A percentile compares a stretch with the other conserved stretches of the same genome.
Evolutionary conservation across 2,113 vertebrate species (phyloP).

Genomic region (Larimichthys crocea): DNA sequence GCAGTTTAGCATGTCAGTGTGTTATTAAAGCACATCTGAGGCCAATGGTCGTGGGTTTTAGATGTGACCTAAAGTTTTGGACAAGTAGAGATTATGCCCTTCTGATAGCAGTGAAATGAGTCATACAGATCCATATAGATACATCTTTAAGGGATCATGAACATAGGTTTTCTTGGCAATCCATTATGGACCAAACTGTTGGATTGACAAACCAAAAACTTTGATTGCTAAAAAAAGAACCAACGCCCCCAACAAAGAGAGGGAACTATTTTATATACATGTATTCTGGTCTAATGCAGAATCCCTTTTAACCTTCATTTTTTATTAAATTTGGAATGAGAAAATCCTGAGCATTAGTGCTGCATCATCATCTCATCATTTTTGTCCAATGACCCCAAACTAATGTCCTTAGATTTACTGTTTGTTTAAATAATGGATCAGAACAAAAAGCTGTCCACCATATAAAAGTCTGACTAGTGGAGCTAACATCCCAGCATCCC

Average conservation of each 20-base stretch:
- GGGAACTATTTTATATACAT: background rate
- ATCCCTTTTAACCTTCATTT: conserved; percentile 35
- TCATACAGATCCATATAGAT: too few relatives aligned
- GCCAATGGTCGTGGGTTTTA: too few relatives aligned
- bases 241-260: background rate
- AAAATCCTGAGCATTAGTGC: conserved; percentile 48
- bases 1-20: too few relatives aligned
- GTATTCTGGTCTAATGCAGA: conserved; percentile 8
- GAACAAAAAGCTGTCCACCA: background rate
- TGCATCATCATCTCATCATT: conserved; percentile 58
- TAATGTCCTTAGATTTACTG: conserved; percentile 52
- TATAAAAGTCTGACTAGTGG: conserved; percentile 15
- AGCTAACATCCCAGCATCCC: background rate
- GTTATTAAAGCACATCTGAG: too few relatives aligned
- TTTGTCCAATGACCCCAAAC: conserved; percentile 59
- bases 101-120: too few relatives aligned
- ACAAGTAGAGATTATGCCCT: too few relatives aligned
- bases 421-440: conserved; percentile 44
- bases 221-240: background rate
- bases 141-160: too few relatives aligned
- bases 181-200: too few relatives aligned
- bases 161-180: background rate
- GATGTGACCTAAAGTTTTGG: too few relatives aligned
- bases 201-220: background rate
- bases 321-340: conserved; percentile 43